A percentile compares a stretch with the other conserved stretches of the same genome.
phyloP scores from a whole-genome alignment of 2,888 invertebrate genomes.

The Penaeus monodon region DNA sequence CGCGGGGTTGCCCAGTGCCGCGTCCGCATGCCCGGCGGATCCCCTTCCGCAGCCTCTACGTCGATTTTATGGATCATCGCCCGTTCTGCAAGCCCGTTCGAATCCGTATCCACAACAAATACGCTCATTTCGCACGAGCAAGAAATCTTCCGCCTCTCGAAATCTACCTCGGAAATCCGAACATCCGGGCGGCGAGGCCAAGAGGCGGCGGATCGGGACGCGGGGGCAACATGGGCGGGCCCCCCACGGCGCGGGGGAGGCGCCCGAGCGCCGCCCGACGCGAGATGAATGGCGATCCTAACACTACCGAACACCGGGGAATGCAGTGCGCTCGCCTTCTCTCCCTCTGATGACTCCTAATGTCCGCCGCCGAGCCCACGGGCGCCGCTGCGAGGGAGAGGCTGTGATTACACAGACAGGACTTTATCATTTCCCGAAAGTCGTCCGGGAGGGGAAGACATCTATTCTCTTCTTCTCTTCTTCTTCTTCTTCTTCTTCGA shows the following conservation, averaged over 20 bases:
- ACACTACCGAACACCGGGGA: conserved; percentile 51
- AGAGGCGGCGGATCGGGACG: neutral
- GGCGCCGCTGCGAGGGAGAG: conserved; percentile 9
- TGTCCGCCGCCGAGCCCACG: conserved; percentile 25
- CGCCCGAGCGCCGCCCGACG: conserved; percentile 37
- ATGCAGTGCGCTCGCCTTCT: conserved; percentile 44
- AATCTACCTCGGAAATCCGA: too few relatives aligned
- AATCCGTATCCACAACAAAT: too few relatives aligned
- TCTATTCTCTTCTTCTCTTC: too few relatives aligned
- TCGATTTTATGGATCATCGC: too few relatives aligned
- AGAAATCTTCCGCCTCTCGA: too few relatives aligned
- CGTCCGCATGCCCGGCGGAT: neutral
- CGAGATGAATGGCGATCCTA: conserved; percentile 55
- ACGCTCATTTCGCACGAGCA: too few relatives aligned
- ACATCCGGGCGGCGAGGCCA: conserved; percentile 7
- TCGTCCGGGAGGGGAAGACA: too few relatives aligned
- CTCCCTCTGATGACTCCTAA: conserved; percentile 40
- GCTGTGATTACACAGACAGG: neutral
- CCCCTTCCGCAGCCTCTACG: neutral
- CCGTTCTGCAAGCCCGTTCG: too few relatives aligned
- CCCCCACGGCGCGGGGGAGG: conserved; percentile 41
- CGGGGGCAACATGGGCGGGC: conserved; percentile 34
- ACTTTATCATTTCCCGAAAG: too few relatives aligned
- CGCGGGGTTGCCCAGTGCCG: conserved; percentile 39
- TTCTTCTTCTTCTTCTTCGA: too few relatives aligned